Conservation (phyloP, 2,113 vertebrate genomes). For the Neoarius graeffei region DNA sequence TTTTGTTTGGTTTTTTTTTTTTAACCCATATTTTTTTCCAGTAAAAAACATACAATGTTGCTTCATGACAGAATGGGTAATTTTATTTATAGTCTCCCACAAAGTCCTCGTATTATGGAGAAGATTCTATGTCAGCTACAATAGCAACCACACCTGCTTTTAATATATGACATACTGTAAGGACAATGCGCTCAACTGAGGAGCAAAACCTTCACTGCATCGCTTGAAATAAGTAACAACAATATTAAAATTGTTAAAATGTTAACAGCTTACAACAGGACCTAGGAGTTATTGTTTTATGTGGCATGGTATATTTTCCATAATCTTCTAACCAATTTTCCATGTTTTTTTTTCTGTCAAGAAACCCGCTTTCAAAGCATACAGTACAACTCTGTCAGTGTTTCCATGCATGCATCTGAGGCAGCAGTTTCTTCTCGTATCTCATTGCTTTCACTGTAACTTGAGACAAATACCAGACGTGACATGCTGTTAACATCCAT, state of each 20-base stretch:
- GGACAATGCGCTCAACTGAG: not conserved
- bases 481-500: not conserved
- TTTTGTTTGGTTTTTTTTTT: too few species aligned
- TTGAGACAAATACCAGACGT: not conserved
- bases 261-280: not conserved
- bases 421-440: not conserved
- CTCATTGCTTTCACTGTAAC: not conserved
- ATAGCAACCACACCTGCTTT: not conserved
- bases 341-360: not conserved
- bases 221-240: not conserved
- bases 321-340: not conserved
- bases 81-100: not conserved
- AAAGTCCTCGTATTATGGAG: not conserved
- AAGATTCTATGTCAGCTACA: not conserved
- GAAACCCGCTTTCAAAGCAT: not conserved
- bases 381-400: too few species aligned
- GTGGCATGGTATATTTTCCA: not conserved
- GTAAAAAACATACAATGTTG: not conserved
- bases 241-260: not conserved
- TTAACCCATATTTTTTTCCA: not conserved
- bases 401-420: not conserved
- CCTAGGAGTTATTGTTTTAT: not conserved
- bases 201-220: not conserved
- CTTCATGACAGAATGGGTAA: not conserved
- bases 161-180: not conserved